Conservation (phyloP, 2,888 invertebrate genomes). For the Leucophenga maculata region DNA sequence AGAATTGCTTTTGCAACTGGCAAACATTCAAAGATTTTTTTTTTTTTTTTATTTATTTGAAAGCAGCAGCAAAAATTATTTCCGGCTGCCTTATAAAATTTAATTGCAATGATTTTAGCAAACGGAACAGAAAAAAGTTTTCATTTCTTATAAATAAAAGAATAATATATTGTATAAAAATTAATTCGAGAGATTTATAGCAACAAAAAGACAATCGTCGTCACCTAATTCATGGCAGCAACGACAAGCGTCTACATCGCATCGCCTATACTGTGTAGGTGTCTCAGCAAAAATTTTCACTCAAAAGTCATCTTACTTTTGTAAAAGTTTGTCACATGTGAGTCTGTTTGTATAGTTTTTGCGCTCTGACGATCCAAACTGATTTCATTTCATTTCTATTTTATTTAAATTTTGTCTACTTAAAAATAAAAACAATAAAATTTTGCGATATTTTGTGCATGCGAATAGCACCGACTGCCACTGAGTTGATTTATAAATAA, state of each 20-base stretch:
- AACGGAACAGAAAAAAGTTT: background rate
- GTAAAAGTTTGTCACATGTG: too few relatives aligned
- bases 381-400: too few relatives aligned
- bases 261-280: background rate
- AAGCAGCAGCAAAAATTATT: slow-evolving; percentile 1
- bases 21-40: slow-evolving; percentile 5
- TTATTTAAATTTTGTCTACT: too few relatives aligned
- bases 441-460: background rate
- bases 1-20: background rate
- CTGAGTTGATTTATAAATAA: background rate
- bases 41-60: background rate
- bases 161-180: background rate
- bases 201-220: background rate
- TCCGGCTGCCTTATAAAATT: slow-evolving; percentile 10
- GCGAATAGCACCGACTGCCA: background rate
- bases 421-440: slow-evolving; percentile 7
- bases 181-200: background rate
- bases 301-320: background rate
- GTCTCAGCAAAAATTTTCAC: slow-evolving; percentile 1
- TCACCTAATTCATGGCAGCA: slow-evolving; percentile 9
- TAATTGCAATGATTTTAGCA: background rate
- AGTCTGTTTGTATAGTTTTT: background rate
- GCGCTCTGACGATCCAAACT: background rate
- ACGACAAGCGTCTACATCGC: background rate
- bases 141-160: background rate